Evolutionary conservation across 2,888 invertebrate species (phyloP).

Genomic region (Acanthosepion esculentum): DNA sequence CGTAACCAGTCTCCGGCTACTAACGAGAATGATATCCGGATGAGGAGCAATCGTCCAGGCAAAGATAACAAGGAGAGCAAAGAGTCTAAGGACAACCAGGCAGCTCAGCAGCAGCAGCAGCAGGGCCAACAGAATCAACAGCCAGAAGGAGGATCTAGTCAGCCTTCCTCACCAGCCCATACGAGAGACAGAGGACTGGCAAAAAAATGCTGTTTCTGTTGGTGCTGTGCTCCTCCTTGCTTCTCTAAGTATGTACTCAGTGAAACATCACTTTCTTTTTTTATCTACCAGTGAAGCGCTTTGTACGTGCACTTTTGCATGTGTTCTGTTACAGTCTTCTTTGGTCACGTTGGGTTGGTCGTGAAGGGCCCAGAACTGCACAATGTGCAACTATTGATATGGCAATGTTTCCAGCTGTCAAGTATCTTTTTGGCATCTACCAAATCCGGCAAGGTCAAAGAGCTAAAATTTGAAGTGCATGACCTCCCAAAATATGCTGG

Average conservation of each 20-base stretch:
- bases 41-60: conserved; percentile 65
- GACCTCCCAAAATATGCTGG: neutral
- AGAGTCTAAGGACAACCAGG: conserved; percentile 14
- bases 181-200: conserved; percentile 43
- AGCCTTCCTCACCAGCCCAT: conserved; percentile 39
- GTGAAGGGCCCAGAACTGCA: too few relatives aligned
- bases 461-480: neutral
- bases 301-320: neutral
- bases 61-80: conserved; percentile 42
- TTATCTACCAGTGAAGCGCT: neutral
- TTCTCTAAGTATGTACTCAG: conserved; percentile 40
- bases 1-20: conserved; percentile 66
- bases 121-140: conserved; percentile 2
- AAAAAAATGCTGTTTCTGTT: conserved; percentile 38
- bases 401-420: neutral
- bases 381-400: too few relatives aligned
- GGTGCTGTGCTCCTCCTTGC: conserved; percentile 42
- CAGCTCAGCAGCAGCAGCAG: conserved; percentile 16
- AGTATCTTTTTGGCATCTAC: neutral
- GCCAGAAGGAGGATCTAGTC: conserved; percentile 33
- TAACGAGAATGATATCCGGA: conserved; percentile 66
- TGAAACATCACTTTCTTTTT: neutral
- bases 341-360: neutral
- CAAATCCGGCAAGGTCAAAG: neutral
- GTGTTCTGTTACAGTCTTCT: neutral